A percentile compares a stretch with the other conserved stretches of the same genome.
Evolutionary conservation across 2,888 invertebrate genomes (phyloP).

Genomic region (Cheilosia vulpina): DNA sequence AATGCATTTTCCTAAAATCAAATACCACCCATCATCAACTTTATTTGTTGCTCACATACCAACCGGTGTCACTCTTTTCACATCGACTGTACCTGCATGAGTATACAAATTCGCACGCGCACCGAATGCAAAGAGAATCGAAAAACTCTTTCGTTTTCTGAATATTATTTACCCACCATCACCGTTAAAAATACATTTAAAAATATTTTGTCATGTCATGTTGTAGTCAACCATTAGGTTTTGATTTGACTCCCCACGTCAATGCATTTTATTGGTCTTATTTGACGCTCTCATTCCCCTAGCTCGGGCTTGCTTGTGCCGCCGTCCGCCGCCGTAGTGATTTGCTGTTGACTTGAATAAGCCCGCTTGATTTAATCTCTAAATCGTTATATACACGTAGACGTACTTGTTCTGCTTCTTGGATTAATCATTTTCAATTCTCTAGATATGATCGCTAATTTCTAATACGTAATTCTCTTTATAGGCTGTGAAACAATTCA

Average conservation of each 20-base stretch:
- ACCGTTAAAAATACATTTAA: background rate
- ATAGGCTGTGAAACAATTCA: slow-evolving; percentile 84
- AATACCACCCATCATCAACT: background rate
- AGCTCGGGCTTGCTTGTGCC: background rate
- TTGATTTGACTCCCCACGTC: slow-evolving; percentile 40
- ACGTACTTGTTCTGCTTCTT: slow-evolving; percentile 25
- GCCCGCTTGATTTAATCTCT: slow-evolving; percentile 16
- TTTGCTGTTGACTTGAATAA: slow-evolving; percentile 3
- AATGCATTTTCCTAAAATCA: background rate
- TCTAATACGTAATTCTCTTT: slow-evolving; percentile 48
- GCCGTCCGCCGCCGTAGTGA: slow-evolving; percentile 2
- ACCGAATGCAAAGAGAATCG: slow-evolving; percentile 12
- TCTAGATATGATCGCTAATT: background rate
- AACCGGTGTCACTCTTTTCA: slow-evolving; percentile 27
- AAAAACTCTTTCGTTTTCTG: slow-evolving; percentile 31
- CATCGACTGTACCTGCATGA: slow-evolving; percentile 54
- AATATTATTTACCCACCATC: slow-evolving; percentile 20
- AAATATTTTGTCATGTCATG: slow-evolving; percentile 12
- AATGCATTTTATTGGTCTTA: slow-evolving; percentile 24
- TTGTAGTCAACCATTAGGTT: slow-evolving; percentile 32
- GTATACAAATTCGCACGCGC: slow-evolving; percentile 29
- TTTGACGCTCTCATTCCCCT: slow-evolving; percentile 1
- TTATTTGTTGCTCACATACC: background rate
- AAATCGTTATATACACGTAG: slow-evolving; percentile 11
- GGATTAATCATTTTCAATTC: background rate